Evolutionary conservation across 2,113 vertebrate genomes (phyloP).

Genomic region (Callaeas wilsoni): DNA sequence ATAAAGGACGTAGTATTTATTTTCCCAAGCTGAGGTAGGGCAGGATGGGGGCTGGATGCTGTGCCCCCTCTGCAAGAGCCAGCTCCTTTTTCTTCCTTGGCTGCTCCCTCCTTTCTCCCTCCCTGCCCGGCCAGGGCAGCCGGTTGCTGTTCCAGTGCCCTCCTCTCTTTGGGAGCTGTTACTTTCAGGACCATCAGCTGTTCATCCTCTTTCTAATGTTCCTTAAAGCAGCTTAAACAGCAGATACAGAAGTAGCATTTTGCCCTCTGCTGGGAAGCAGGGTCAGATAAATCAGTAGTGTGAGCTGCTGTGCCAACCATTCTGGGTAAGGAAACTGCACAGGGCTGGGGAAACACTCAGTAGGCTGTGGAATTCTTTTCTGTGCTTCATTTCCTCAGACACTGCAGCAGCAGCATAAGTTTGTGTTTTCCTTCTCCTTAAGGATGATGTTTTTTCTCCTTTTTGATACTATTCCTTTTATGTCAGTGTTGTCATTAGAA

Average conservation of each 20-base stretch:
- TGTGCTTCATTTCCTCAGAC: not conserved
- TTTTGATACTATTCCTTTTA: not conserved
- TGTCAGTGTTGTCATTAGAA: not conserved
- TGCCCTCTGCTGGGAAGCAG: constrained; percentile 61
- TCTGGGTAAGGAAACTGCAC: not conserved
- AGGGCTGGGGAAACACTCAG: not conserved
- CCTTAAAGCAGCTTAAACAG: not conserved
- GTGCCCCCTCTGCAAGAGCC: not conserved
- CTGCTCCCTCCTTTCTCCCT: not conserved
- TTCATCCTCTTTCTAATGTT: not conserved
- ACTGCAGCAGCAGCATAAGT: not conserved
- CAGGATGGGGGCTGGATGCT: not conserved
- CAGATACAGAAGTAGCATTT: constrained; percentile 28
- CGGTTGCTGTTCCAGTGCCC: not conserved
- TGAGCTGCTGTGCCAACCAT: not conserved
- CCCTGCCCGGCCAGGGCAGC: not conserved
- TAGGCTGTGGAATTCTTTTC: not conserved
- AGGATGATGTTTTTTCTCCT: not conserved
- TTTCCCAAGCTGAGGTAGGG: rapidly evolving
- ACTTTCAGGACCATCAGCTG: constrained; percentile 53
- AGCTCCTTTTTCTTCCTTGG: not conserved
- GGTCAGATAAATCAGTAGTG: not conserved
- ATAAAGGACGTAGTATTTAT: not conserved
- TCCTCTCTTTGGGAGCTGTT: constrained; percentile 40
- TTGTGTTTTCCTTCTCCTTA: not conserved